Evolutionary conservation across 1,140 invertebrate species (phyloP), one percentile per base, ranked within the genome.

Genomic region (Tetramorium simillimum): DNA sequence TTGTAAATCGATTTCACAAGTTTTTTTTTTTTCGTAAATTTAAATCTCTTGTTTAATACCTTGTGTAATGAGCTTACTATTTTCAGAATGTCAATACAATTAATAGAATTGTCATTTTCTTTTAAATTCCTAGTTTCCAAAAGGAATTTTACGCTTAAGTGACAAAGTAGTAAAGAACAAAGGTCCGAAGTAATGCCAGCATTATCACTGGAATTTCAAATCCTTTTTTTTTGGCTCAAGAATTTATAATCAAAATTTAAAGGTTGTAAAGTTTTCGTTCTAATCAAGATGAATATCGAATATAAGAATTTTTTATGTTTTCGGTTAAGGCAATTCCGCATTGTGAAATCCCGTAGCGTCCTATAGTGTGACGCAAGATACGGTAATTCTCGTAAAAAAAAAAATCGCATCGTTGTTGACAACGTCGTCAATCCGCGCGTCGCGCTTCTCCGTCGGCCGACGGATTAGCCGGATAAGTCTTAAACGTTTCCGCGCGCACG

Each of bases 401-500:
- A 72, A 80, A 69, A 49, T 46, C 56, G 18, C 24, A 46, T 58
- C 37, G 37, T 10, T 40, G 77, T 46, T 14, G 60, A 65, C 60
- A 60, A 37, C 75, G 43, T 63, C 76, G 67, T 72, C 51, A 82
- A 82, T 82, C 65, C 51, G 51, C 51, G 51, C 67, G 51, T 60
- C 53, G 51, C 65, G 16, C 24, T 56, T 28, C 58, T 28, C 16
- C 53, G 51, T 18, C 51, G 80, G 53, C 12, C 24, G 51, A 24
- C 37, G 80, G 80, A 82, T 82, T 82, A 82, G 51, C 80, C 67
- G 67, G 67, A 82, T 72, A 58, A 82, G 69, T 73, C 40, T 81
- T 69, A 67, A 67, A 53, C 46, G 33, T 69, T 69, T 82, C 51
- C 67, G n/a, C 21, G 77, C 46, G 78, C 78, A 67, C 65, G 12